phyloP scores from a whole-genome alignment of 2,888 invertebrate genomes.

The Drosophila anceps region DNA sequence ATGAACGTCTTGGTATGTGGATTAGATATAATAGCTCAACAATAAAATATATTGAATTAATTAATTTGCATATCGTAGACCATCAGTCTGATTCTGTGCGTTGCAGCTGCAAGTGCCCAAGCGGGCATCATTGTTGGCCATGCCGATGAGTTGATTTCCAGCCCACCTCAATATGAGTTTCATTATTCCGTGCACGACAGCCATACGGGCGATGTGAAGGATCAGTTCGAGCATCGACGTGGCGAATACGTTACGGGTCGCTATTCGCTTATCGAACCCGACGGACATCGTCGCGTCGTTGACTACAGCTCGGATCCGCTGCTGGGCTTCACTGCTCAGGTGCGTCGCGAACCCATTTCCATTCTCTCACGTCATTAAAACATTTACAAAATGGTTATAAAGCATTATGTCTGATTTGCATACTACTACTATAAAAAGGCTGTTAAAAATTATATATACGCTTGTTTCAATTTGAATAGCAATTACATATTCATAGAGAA shows the following conservation, averaged over 20 bases:
- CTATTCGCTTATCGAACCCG: conserved; percentile 84
- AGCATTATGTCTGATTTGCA: conserved; percentile 4
- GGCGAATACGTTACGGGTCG: conserved; percentile 85
- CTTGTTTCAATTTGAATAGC: not conserved
- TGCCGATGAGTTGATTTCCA: conserved; percentile 74
- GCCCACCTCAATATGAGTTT: conserved; percentile 84
- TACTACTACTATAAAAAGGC: conserved; percentile 37
- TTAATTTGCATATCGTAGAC: conserved; percentile 46
- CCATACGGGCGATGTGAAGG: conserved; percentile 85
- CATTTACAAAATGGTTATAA: not conserved
- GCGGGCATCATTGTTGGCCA: conserved; percentile 69
- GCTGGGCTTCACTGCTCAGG: conserved; percentile 84
- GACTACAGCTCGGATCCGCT: conserved; percentile 84
- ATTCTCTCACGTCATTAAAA: conserved; percentile 44
- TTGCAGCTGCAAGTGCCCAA: conserved; percentile 27
- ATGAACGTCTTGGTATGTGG: conserved; percentile 61
- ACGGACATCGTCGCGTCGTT: conserved; percentile 84
- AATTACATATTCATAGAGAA: not conserved
- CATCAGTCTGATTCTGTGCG: conserved; percentile 59
- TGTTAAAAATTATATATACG: conserved; percentile 23
- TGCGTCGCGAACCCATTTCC: conserved; percentile 80
- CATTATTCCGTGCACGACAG: conserved; percentile 84
- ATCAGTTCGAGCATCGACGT: conserved; percentile 84
- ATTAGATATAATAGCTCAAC: not conserved
- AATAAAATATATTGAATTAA: not conserved